phyloP scores from a whole-genome alignment of 1,140 invertebrate genomes.

The Drosophila lowei region DNA sequence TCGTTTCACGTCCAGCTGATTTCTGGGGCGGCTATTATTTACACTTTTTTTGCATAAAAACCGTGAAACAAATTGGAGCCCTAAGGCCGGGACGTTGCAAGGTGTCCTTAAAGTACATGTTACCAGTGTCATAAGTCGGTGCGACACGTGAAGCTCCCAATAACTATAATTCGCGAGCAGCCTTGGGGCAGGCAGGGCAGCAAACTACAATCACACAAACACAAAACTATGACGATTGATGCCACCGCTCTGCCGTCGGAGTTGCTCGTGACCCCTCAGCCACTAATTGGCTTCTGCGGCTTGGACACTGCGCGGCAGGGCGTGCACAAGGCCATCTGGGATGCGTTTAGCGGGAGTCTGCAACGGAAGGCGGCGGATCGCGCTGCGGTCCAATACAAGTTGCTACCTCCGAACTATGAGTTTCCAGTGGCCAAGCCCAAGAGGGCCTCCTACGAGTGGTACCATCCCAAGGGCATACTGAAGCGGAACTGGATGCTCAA shows the following conservation, averaged over 20 bases:
- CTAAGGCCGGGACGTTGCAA: slow-evolving; percentile 1
- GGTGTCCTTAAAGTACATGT: no score
- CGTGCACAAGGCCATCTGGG: slow-evolving; percentile 95
- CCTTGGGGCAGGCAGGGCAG: no score
- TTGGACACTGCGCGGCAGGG: slow-evolving; percentile 93
- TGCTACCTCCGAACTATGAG: slow-evolving; percentile 90
- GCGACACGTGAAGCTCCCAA: slow-evolving; percentile 9
- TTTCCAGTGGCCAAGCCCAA: slow-evolving; percentile 96
- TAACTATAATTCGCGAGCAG: background rate
- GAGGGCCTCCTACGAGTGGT: slow-evolving; percentile 96
- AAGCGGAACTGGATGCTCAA: slow-evolving; percentile 98
- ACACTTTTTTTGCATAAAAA: slow-evolving; percentile 32
- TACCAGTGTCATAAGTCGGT: slow-evolving; percentile 8
- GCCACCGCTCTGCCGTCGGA: slow-evolving; percentile 89
- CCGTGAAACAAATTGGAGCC: slow-evolving; percentile 9
- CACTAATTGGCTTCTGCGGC: slow-evolving; percentile 93
- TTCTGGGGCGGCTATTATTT: slow-evolving; percentile 60
- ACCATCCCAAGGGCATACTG: slow-evolving; percentile 97
- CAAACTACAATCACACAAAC: slow-evolving; percentile 13
- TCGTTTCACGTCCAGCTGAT: slow-evolving; percentile 12
- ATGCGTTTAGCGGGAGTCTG: slow-evolving; percentile 91
- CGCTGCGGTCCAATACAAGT: slow-evolving; percentile 93
- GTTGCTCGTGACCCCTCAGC: slow-evolving; percentile 90
- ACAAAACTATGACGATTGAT: slow-evolving; percentile 81
- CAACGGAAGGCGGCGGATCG: slow-evolving; percentile 79